Percentiles rank a stretch among this genome's conserved stretches.
Evolutionary conservation across 2,113 vertebrate species (phyloP).

Genomic region (Corvus moneduloides): DNA sequence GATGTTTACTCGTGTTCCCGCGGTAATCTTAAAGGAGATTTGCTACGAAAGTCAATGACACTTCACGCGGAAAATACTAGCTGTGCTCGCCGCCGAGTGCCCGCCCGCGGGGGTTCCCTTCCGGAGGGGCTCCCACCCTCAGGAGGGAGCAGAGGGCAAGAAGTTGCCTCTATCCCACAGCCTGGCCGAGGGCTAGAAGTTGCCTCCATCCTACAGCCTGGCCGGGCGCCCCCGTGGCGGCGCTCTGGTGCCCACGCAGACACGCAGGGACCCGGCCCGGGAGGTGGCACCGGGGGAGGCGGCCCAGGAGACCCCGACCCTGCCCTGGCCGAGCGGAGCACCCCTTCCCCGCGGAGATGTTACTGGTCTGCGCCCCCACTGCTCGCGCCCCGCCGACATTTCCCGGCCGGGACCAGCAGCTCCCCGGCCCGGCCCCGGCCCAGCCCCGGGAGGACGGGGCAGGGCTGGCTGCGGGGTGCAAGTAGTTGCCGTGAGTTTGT

Average conservation of each 20-base stretch:
- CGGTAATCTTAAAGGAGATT: not conserved
- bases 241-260: not conserved
- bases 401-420: not conserved
- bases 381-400: not conserved
- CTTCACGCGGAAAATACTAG: not conserved
- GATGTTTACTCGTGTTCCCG: not conserved
- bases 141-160: not conserved
- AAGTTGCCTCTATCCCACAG: not conserved
- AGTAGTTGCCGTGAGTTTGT: slow-evolving; percentile 1
- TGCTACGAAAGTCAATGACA: not conserved
- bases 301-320: not conserved
- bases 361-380: not conserved
- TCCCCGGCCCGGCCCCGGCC: no score
- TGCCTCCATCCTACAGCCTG: no score
- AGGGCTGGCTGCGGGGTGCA: not conserved
- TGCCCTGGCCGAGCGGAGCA: not conserved
- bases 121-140: not conserved
- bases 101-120: not conserved
- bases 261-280: not conserved
- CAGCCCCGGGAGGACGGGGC: not conserved
- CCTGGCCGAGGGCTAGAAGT: no score
- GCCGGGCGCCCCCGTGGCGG: not conserved
- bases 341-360: slow-evolving; percentile 5
- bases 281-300: not conserved
- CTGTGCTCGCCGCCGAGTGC: not conserved